Base-by-base conservation (phyloP, 35 echinoderm and acorn worm species). In the Diadema setosum region DNA sequence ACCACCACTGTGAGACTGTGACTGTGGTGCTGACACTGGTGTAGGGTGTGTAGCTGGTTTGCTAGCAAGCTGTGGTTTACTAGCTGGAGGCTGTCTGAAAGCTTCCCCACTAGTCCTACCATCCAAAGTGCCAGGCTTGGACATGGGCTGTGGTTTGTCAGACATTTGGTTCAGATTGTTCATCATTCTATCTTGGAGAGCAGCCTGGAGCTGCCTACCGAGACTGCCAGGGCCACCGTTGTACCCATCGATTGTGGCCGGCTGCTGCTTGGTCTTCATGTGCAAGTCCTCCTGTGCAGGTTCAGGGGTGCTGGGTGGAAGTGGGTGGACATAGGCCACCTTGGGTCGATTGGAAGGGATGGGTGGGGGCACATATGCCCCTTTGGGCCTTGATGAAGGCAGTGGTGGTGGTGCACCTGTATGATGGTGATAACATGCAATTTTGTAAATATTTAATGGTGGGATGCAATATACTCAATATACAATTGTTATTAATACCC, bases 321-420 rank as follows among this genome's bases (percentile, higher is more conserved):
- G 58, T 29, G 88, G 88, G 50, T 90, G 88, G 9, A 84, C 81
- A 44, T 90, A 90, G 34, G 88, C 80, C 43, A 39, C 81, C 43
- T 90, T 90, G 24, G 88, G 88, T 35, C 88, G 83, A 41, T 85
- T 83, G 20, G 75, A 60, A 0, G 88, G 80, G 17, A 90, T 20
- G 34, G 87, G 87, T 24, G 88, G 88, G 33, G 88, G 88, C 21
- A 90, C 33, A 57, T 90, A 90, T 14, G 81, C 59, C n/a, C 80
- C 88, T 74, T 84, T 90, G 43, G 80, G 88, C 39, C 88, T 65
- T 45, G 42, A 57, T 41, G 88, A 46, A 32, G 88, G 88, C 69
- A 90, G 81, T 39, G 88, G 88, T 84, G 88, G 88, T 42, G 88
- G 88, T 83, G 80, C 58, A 84, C 80, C 80, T 78, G 73, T 41